Evolutionary conservation across 2,797 vertebrate genomes (phyloP).

Genomic region (Diglossa cyanea): DNA sequence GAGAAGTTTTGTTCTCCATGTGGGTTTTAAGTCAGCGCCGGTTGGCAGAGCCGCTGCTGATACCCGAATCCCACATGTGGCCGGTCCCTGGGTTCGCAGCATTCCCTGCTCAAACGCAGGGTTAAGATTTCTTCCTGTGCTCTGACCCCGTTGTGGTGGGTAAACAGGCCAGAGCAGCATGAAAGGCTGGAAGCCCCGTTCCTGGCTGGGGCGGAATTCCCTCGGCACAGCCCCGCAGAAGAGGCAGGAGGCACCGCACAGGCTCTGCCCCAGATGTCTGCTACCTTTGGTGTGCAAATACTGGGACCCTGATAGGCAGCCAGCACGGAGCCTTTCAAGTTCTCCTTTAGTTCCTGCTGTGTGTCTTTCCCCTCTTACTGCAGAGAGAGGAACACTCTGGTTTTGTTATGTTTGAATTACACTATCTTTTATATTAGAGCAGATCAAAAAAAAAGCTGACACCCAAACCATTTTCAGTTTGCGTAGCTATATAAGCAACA

Average conservation of each 20-base stretch:
- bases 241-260: neutral
- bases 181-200: slow-evolving; percentile 18
- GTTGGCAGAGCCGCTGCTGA: neutral
- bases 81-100: neutral
- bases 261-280: slow-evolving; percentile 50
- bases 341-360: slow-evolving; percentile 25
- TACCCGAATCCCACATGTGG: neutral
- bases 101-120: neutral
- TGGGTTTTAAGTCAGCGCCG: fast-evolving
- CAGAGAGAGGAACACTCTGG: slow-evolving; percentile 2
- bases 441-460: neutral
- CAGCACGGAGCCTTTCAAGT: slow-evolving; percentile 53
- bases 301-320: slow-evolving; percentile 3
- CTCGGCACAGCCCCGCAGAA: neutral
- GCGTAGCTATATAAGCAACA: neutral
- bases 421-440: neutral
- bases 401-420: slow-evolving; percentile 60
- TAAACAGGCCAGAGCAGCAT: slow-evolving; percentile 44
- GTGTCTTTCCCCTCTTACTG: slow-evolving; percentile 56
- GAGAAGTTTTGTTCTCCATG: neutral
- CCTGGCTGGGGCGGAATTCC: slow-evolving; percentile 35
- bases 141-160: slow-evolving; percentile 32
- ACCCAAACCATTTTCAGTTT: neutral
- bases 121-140: slow-evolving; percentile 57
- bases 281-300: slow-evolving; percentile 66